phyloP scores from a whole-genome alignment of 1,140 invertebrate genomes.

The Drosophila sulfurigaster region DNA sequence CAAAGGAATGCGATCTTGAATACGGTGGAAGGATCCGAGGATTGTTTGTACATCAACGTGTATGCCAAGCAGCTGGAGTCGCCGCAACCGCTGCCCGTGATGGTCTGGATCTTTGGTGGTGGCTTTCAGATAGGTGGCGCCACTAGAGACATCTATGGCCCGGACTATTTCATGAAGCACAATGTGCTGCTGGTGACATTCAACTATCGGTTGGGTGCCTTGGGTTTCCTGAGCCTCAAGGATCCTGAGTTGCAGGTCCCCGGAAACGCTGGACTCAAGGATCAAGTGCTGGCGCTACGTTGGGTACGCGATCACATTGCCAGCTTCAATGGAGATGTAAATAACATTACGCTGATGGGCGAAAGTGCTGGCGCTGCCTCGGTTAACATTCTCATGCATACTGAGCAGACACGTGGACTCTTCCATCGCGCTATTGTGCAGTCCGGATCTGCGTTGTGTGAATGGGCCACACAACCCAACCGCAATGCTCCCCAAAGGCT shows the following conservation, averaged over 20 bases:
- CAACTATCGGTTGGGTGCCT: constrained; percentile 89
- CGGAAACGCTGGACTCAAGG: constrained; percentile 83
- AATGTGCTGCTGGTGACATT: constrained; percentile 89
- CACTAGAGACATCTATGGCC: constrained; percentile 85
- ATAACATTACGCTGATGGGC: constrained; percentile 81
- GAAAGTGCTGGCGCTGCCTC: constrained; percentile 81
- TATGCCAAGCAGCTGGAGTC: constrained; percentile 72
- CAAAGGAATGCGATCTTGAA: constrained; percentile 54
- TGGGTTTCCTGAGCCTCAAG: constrained; percentile 85
- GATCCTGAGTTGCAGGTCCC: constrained; percentile 72
- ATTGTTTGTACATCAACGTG: constrained; percentile 77
- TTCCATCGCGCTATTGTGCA: constrained; percentile 87
- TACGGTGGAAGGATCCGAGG: constrained; percentile 61
- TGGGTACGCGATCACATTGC: constrained; percentile 84
- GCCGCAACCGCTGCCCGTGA: constrained; percentile 85
- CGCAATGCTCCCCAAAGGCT: constrained; percentile 47
- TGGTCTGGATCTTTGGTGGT: constrained; percentile 91
- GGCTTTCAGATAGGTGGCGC: constrained; percentile 87
- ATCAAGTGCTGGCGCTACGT: constrained; percentile 84
- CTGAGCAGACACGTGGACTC: constrained; percentile 84
- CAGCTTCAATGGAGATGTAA: constrained; percentile 79
- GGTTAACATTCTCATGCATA: constrained; percentile 66
- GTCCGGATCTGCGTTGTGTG: constrained; percentile 86
- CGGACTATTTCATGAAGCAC: constrained; percentile 88
- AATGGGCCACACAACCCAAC: constrained; percentile 65